Conservation (phyloP, 2,797 vertebrate genomes). For the Rachycentron canadum region DNA sequence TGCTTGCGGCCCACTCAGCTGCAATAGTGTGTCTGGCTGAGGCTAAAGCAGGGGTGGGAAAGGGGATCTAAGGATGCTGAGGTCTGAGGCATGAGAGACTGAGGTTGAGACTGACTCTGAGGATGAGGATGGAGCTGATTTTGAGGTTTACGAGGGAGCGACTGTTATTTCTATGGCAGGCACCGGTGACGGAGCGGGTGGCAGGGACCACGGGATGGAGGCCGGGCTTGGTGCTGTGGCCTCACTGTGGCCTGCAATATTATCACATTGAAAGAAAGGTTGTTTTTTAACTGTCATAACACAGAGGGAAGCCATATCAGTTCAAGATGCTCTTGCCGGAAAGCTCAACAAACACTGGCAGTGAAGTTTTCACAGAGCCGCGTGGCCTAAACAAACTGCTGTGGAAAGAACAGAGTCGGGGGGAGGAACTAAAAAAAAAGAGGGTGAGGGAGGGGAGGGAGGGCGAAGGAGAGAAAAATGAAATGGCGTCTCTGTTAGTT, state of each 20-base stretch:
- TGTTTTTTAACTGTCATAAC: constrained; percentile 72
- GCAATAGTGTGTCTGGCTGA: constrained; percentile 63
- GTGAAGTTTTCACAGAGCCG: constrained; percentile 78
- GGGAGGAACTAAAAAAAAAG: constrained; percentile 19
- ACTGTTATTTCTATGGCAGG: constrained; percentile 51
- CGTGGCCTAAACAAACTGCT: constrained; percentile 84
- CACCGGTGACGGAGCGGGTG: neutral
- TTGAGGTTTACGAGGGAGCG: constrained; percentile 36
- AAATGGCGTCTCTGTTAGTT: constrained; percentile 73
- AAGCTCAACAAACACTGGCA: constrained; percentile 82
- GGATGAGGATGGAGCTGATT: constrained; percentile 30
- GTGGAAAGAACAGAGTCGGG: constrained; percentile 51
- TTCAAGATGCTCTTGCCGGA: constrained; percentile 80
- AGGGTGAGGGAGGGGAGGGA: neutral
- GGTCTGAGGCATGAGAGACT: constrained; percentile 54
- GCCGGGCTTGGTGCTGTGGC: constrained; percentile 17
- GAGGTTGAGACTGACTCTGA: constrained; percentile 29
- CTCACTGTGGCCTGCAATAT: constrained; percentile 36
- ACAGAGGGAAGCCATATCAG: constrained; percentile 72
- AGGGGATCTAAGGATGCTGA: constrained; percentile 62
- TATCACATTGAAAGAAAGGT: constrained; percentile 55
- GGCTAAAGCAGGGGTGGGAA: constrained; percentile 48
- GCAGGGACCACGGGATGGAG: neutral
- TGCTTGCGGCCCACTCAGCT: constrained; percentile 75
- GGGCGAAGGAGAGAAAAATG: constrained; percentile 31